Evolutionary conservation across 2,888 invertebrate species (phyloP), one percentile per base, ranked within the genome.

Genomic region (Hirtodrosophila duncani): DNA sequence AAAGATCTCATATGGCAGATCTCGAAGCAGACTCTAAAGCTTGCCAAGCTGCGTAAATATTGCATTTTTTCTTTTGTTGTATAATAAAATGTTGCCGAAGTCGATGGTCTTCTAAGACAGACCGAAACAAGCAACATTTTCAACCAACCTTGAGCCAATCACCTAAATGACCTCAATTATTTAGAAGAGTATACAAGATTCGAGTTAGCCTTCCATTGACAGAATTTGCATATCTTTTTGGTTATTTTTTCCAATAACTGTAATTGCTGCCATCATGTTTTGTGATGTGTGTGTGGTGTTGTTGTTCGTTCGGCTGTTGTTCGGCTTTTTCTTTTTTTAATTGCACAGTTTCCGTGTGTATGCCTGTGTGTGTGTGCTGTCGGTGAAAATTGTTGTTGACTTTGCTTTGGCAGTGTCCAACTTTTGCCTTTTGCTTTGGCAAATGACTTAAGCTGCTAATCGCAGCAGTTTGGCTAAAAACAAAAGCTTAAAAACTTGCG

Each of bases 211-310:
- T 11, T 9, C 4, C 3, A 17, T 16, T 30, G 3, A 9, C n/a
- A n/a, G n/a, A 11, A 10, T 9, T 20, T 9, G 8, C 2, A 5
- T 26, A 16, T 4, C n/a, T 26, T 58, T 49, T 50, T 24, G 20
- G 29, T 16, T 39, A 39, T 24, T 50, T 36, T 44, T 31, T 57
- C 56, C 44, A 50, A 58, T 41, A 58, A 58, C 58, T 18, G 58
- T 58, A 58, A 58, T 58, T 44, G 58, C 57, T 59, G 57, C 51
- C 59, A 57, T 51, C 58, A 42, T 52, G 45, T 51, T 57, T 41
- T 33, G 50, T 39, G 20, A 10, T 34, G 29, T 49, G 34, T 11
- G 9, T 1, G 43, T 6, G 17, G 13, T 29, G 14, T 8, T 26
- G 3, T 7, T 21, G 36, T 9, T n/a, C n/a, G n/a, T n/a, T n/a